Percentiles rank a stretch among this genome's conserved stretches.
Conservation (phyloP, 2,797 vertebrate genomes). For the Diplodus puntazzo region DNA sequence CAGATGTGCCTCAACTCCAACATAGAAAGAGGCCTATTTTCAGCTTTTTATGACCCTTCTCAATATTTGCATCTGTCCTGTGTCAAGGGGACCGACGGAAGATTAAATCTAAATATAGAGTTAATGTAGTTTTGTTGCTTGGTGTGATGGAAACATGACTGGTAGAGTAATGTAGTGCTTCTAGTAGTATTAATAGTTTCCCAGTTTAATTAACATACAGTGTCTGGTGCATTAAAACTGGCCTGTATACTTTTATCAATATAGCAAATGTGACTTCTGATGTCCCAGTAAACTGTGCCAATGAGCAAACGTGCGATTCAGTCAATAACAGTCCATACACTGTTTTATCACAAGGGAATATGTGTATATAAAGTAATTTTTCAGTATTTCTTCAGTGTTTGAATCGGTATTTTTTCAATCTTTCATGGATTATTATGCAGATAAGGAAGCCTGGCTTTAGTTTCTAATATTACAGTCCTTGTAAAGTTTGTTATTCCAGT, state of each 20-base stretch:
- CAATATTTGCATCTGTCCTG: background rate
- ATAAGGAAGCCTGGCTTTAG: no score
- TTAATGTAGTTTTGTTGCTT: background rate
- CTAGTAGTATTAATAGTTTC: background rate
- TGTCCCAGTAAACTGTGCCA: background rate
- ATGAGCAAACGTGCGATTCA: background rate
- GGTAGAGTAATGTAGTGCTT: background rate
- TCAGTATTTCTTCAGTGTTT: no score
- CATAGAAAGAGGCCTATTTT: conserved; percentile 36
- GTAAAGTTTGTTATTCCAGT: no score
- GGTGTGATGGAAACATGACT: background rate
- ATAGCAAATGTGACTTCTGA: background rate
- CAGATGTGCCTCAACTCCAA: conserved; percentile 22
- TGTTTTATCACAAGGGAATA: background rate
- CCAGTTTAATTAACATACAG: background rate
- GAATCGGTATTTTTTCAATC: no score
- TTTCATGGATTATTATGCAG: no score
- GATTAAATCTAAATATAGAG: background rate
- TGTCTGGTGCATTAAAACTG: background rate
- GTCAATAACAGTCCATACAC: background rate
- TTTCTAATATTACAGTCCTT: no score
- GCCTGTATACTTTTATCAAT: background rate
- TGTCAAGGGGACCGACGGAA: background rate
- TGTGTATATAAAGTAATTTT: background rate
- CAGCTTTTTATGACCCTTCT: conserved; percentile 23